phyloP scores from a whole-genome alignment of 92 coral and sea anemone genomes.

The Heteractis magnifica region DNA sequence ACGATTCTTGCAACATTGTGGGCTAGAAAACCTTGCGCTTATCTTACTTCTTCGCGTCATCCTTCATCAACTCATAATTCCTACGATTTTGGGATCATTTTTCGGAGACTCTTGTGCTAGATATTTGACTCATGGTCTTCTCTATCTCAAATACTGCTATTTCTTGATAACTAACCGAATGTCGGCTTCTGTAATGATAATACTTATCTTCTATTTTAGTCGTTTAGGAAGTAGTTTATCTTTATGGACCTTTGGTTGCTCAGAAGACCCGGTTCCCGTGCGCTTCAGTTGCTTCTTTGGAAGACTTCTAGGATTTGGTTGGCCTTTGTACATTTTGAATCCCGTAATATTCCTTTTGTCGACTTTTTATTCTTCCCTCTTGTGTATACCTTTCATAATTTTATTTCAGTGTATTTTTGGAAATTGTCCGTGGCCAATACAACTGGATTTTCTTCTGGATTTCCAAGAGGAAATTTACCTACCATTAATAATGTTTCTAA shows the following conservation, averaged over 20 bases:
- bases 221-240: not conserved
- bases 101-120: not conserved
- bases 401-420: no score
- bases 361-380: not conserved
- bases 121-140: not conserved
- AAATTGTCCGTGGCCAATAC: not conserved
- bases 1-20: not conserved
- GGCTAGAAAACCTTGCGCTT: not conserved
- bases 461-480: not conserved
- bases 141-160: not conserved
- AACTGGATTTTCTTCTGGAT: not conserved
- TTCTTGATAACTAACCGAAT: not conserved
- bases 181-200: not conserved
- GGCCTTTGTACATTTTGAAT: not conserved
- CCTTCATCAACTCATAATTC: not conserved
- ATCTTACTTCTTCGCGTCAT: not conserved
- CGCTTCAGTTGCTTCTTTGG: not conserved
- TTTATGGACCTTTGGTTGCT: not conserved
- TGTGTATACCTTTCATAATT: not conserved
- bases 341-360: not conserved
- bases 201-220: slow-evolving; percentile 2
- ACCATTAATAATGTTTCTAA: not conserved
- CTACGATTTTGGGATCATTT: not conserved
- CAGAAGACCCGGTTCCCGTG: not conserved
- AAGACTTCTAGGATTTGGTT: not conserved